Base-by-base conservation (phyloP, 2,888 invertebrate species). In the Agonopterix alstromeriana region DNA sequence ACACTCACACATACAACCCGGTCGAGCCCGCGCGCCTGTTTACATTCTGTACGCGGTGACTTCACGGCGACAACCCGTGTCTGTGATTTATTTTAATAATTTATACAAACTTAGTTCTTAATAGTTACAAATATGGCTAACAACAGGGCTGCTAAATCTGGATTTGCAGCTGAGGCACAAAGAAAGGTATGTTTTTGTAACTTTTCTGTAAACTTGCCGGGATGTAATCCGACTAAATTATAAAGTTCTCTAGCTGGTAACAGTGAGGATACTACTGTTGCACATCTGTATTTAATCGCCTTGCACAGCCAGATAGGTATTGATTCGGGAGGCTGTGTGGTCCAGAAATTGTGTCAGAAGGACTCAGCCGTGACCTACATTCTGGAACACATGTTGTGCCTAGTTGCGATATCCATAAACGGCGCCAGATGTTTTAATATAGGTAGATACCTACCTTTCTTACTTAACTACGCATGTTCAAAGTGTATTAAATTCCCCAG, bases 131-230 rank as follows among this genome's bases (percentile, higher is more conserved):
- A 57, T 64, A 95, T 95, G 95, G 94, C 95, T 65, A 92, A 90
- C 82, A 93, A 94, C 90, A 90, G 97, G 80, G 96, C 96, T 65
- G 90, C 95, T 53, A 96, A 96, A 84, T 95, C 96, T 73, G 98
- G 98, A 93, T 96, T 97, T 90, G 98, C 97, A 65, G 97, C 97
- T 51, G 98, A 98, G 83, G 97, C 97, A 48, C 97, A 98, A 87
- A 92, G 95, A 78, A 98, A 97, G 94, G 98, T 98, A 85, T 92
- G 92, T 62, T 57, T 42, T 61, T 36, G 10, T n/a, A 10, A 38
- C 38, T 10, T 38, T 38, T 42, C 11, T 42, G 10, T 53, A 44
- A 54, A 54, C 53, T 60, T 38, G 7, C 27, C 27, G 27, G 27
- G 27, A 27, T 27, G 3, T 27, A 27, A 27, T 7, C 27, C 27